Evolutionary conservation across 92 coral and sea anemone genomes (phyloP), one percentile per base, ranked within the genome.

Genomic region (Paramuricea clavata): DNA sequence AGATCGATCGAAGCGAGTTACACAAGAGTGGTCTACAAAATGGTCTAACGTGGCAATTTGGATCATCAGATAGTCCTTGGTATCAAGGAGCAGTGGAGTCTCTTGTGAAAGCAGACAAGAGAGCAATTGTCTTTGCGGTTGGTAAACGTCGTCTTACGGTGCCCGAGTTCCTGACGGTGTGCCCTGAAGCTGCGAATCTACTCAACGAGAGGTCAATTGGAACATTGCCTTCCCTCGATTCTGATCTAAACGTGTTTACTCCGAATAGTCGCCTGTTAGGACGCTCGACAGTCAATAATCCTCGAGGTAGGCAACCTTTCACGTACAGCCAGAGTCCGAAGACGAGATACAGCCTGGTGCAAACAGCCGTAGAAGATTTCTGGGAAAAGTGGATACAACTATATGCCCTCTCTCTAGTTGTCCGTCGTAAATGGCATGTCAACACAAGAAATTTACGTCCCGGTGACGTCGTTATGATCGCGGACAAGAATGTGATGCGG

Each of bases 381-480:
- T 88, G 92, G 90, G 82, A 73, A 62, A 44, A 57, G 32, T 85
- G 92, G 94, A 80, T 83, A 11, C 87, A 91, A 82, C 76, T 91
- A 8, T 91, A 91, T 62, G 94, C 88, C 50, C 94, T 90, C 7
- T 84, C 87, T 28, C 60, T 91, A 64, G 13, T 85, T 12, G 65
- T 83, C 13, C 91, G 81, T 52, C 35, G 94, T 4, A 91, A 88
- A 60, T 88, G 94, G 91, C 77, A 83, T 32, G 88, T 91, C 25
- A 49, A 65, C 43, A 11, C 64, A 6, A 85, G 91, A 22, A 89
- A 89, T 83, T 69, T 90, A 31, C 49, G 67, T 3, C 92, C 88
- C 35, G 90, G 90, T 68, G 95, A 90, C 78, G 93, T 92, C 4
- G 93, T 92, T n/a, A 87, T 90, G 26, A 70, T 90, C 16, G 87